Evolutionary conservation across 2,797 vertebrate species (phyloP), one percentile per base, ranked within the genome.

Genomic region (Periparus ater): DNA sequence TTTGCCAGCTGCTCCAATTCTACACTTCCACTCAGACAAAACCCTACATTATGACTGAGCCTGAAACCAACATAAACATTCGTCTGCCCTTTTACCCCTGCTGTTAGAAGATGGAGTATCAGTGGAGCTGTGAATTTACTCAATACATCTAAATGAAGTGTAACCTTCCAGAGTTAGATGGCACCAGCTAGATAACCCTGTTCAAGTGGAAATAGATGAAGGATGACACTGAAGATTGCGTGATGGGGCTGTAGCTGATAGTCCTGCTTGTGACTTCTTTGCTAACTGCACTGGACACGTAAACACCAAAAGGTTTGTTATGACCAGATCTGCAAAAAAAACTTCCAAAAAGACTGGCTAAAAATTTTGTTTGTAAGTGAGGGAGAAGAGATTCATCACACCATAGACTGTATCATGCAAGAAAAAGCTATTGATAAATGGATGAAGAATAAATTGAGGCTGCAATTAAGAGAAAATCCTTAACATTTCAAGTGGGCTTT

Each of bases 11-110:
- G 89, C 58, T 96, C 50, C 54, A 45, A 8, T 94, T 86, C 76
- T 90, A 70, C 57, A 25, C 53, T 92, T 96, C 92, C 73, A 91
- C 76, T 88, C 74, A 86, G 77, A 94, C 85, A 91, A 95, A 97
- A 88, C 67, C 77, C 38, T 95, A 50, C 88, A 78, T 95, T 95
- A 93, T 91, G 85, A 82, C 0, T 90, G 90, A 93, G 83, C 36
- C 58, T 96, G 62, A 95, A 94, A 93, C 66, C 79, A 92, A 53
- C 14, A 22, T 93, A 97, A 96, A 96, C 91, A 92, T 42, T 70
- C 27, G 45, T 88, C 66, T 90, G 93, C 82, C 87, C 95, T 96
- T 94, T 96, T 95, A 96, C 32, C 92, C 89, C 63, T 62, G 38
- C 73, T 6, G 14, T 85, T 92, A 72, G 91, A 94, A 96, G 88